Base-by-base conservation (phyloP, 2,113 vertebrate species). In the Periophthalmus modestus region DNA sequence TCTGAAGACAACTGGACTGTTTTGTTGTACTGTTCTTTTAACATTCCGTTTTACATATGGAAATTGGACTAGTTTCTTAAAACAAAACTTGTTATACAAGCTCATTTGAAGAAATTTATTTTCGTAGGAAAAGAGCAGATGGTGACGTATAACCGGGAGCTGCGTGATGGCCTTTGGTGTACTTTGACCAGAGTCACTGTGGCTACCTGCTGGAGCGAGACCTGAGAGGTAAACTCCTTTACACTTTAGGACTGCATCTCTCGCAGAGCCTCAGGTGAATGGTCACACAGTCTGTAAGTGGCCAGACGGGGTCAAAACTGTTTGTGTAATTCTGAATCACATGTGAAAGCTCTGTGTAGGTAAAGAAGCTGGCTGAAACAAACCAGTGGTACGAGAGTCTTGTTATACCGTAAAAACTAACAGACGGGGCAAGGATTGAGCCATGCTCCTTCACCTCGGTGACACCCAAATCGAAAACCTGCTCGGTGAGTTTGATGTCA, bases 101-200 rank as follows among this genome's bases (percentile, higher is more conserved):
- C 39, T 43, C 39, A 43, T 7, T 43, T 43, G 1, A 43, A 11
- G 39, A 9, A 24, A 11, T 58, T 21, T 33, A 48, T 69, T 19
- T 59, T 14, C 21, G 19, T 63, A 91, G 86, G 97, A 99, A 83
- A 99, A 93, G 96, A 94, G 5, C 97, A 95, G 89, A 98, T 98
- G 96, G 87, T 98, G 48, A 98, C 98, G 0, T 72, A 95, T 86
- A 96, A 99, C 87, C 95, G 92, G 57, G 97, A 99, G 87, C 95
- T 99, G 52, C 93, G n/a, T 99, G 82, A 98, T 99, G 96, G 98
- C 98, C 4, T 99, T 99, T 74, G n/a, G 96, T 98, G 78, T 99
- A 99, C 90, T 99, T 99, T 82, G 98, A 99, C 93, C 98, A 99
- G 94, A 98, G 98, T 87, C 97, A 99, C 74, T 98, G 97, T 92